These are phyloP conservation scores for Platyscapa corneri DNA, from an alignment of 1,140 invertebrate species.

Conservation along the genomic window DNA sequence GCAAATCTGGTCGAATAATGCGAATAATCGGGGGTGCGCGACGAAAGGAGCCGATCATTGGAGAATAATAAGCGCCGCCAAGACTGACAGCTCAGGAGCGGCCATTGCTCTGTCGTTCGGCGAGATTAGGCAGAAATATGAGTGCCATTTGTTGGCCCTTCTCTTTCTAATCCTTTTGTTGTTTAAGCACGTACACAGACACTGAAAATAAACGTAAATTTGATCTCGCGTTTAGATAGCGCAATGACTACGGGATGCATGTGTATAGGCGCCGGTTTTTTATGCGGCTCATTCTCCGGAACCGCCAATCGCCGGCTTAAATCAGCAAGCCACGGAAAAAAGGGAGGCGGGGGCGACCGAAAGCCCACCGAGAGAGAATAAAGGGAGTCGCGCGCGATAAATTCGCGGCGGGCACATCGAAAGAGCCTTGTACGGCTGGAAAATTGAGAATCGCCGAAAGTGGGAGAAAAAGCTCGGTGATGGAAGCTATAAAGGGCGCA, in stretches of 20 bases:
- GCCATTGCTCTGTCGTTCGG: constrained; percentile 16
- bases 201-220: constrained; percentile 64
- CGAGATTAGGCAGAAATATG: constrained; percentile 48
- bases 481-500: constrained; percentile 1
- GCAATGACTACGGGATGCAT: neutral
- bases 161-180: constrained; percentile 13
- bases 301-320: neutral
- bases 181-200: constrained; percentile 47
- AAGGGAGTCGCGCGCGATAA: constrained; percentile 19
- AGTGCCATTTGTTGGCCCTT: constrained; percentile 39
- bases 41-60: too few species aligned
- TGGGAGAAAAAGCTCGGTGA: neutral
- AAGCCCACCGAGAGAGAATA: neutral
- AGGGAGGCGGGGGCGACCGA: neutral
- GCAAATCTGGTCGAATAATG: too few species aligned
- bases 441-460: neutral
- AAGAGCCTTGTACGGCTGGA: neutral
- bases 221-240: constrained; percentile 62
- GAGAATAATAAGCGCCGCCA: too few species aligned
- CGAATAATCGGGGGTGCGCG: too few species aligned
- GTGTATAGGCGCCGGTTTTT: constrained; percentile 19
- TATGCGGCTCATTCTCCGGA: neutral
- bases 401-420: neutral
- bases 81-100: constrained; percentile 32
- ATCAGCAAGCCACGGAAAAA: neutral